A percentile compares a stretch with the other conserved stretches of the same genome.
Evolutionary conservation across 2,888 invertebrate genomes (phyloP).

Genomic region (Melanargia galathea): DNA sequence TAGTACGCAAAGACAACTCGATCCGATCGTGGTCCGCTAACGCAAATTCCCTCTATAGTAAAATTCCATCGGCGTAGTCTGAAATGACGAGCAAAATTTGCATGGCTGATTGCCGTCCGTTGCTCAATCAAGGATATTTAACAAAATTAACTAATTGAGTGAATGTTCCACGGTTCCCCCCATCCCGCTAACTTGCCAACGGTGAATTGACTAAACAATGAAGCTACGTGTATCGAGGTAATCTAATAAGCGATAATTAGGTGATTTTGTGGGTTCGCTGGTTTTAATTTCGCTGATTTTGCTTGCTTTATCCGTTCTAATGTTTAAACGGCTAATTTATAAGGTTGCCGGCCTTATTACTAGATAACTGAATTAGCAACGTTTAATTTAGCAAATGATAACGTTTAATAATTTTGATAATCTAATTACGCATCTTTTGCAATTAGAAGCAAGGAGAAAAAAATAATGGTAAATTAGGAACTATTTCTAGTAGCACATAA

Average conservation of each 20-base stretch:
- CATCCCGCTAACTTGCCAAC: slow-evolving; percentile 49
- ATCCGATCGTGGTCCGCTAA: slow-evolving; percentile 3
- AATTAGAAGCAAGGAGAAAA: too few species aligned
- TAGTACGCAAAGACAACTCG: slow-evolving; percentile 4
- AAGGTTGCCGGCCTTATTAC: slow-evolving; percentile 6
- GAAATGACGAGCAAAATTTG: slow-evolving; percentile 63
- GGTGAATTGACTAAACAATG: slow-evolving; percentile 67
- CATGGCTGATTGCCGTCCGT: slow-evolving; percentile 81
- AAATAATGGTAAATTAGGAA: too few species aligned
- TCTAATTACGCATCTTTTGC: too few species aligned
- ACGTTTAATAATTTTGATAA: too few species aligned
- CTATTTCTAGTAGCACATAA: too few species aligned
- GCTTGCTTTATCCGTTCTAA: slow-evolving; percentile 13
- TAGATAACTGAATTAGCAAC: slow-evolving; percentile 2
- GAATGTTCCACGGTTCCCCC: slow-evolving; percentile 62
- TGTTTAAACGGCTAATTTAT: too few species aligned
- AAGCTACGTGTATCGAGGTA: slow-evolving; percentile 64
- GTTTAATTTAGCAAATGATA: not conserved
- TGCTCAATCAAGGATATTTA: slow-evolving; percentile 82
- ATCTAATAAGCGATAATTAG: slow-evolving; percentile 68
- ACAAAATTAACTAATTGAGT: slow-evolving; percentile 82
- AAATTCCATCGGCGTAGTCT: slow-evolving; percentile 45
- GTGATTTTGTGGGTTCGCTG: slow-evolving; percentile 54
- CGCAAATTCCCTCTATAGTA: slow-evolving; percentile 30
- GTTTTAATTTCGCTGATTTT: slow-evolving; percentile 46